Evolutionary conservation across 2,113 vertebrate species (phyloP).

Genomic region (Podarcis raffonei): DNA sequence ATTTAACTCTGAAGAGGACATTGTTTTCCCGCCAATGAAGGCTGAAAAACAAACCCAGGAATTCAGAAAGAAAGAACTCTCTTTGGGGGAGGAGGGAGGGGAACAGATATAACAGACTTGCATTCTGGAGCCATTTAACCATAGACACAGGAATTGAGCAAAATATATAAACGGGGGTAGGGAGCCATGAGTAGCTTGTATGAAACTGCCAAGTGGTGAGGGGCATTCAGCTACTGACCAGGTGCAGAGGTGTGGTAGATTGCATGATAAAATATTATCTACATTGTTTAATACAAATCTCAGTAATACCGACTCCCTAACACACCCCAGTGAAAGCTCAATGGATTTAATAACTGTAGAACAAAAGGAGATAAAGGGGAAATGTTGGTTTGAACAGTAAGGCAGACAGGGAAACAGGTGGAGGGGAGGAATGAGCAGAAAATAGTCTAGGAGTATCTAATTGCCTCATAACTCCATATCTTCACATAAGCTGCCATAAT

Average conservation of each 20-base stretch:
- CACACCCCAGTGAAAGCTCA: background rate
- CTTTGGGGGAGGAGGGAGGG: background rate
- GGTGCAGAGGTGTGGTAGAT: background rate
- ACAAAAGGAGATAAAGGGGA: background rate
- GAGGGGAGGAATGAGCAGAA: background rate
- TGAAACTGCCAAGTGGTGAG: background rate
- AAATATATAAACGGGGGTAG: background rate
- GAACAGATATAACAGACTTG: background rate
- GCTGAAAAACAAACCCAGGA: background rate
- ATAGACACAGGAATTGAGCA: background rate
- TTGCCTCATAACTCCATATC: background rate
- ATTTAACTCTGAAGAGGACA: background rate
- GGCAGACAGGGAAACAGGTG: background rate
- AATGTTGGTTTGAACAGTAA: background rate
- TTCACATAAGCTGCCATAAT: background rate
- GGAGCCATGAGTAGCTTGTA: no score
- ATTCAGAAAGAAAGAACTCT: background rate
- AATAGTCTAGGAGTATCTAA: constrained; percentile 27
- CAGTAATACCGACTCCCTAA: background rate
- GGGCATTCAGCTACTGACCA: background rate
- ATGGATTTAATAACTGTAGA: background rate
- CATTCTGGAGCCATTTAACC: background rate
- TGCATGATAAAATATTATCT: background rate
- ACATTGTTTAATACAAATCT: background rate
- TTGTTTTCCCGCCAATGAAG: constrained; percentile 5